Evolutionary conservation across 2,113 vertebrate genomes (phyloP), one percentile per base, ranked within the genome.

Genomic region (Mirounga angustirostris): DNA sequence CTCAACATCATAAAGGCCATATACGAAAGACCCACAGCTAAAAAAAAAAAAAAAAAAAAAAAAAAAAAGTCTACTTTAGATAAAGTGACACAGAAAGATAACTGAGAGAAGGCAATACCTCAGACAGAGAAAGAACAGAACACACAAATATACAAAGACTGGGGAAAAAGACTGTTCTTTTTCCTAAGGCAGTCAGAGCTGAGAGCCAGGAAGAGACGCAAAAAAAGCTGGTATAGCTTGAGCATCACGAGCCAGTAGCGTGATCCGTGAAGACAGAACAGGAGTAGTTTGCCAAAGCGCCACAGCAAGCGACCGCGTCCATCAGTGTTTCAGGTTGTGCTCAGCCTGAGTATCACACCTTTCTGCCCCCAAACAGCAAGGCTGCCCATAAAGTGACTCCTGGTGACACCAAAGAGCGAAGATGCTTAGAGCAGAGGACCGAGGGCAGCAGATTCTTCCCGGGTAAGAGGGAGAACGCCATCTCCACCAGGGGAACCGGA

Each of bases 201-300:
- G n/a, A 46, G 46, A 3, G 4, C 22, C 1, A 56, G 58, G 26
- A 74, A 63, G 9, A 43, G 18, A 4, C 0, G 1, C 13, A n/a
- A 74, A 19, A 19, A 9, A 30, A 89, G 18, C 21, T 9, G 8
- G 4, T 4, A 7, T 15, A 43, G n/a, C 21, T 36, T 40, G 24
- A 58, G 9, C 4, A 19, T 21, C 0, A 7, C 1, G 22, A 67
- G 2, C 4, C 2, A 4, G 18, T 7, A 9, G 4, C 8, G 1
- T 22, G 24, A 14, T 1, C 26, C 19, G 11, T 7, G 7, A 40
- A 50, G 36, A 59, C 1, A 22, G 65, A 73, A 28, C 2, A 5
- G 8, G 6, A n/a, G 43, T 36, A 18, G 4, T 76, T 26, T n/a
- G 0, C 26, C 16, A 61, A 19, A 43, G 24, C 4, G 2, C 9